These are phyloP conservation scores for Pituophis catenifer DNA, from an alignment of 2,113 vertebrate species.

Conservation along the genomic window DNA sequence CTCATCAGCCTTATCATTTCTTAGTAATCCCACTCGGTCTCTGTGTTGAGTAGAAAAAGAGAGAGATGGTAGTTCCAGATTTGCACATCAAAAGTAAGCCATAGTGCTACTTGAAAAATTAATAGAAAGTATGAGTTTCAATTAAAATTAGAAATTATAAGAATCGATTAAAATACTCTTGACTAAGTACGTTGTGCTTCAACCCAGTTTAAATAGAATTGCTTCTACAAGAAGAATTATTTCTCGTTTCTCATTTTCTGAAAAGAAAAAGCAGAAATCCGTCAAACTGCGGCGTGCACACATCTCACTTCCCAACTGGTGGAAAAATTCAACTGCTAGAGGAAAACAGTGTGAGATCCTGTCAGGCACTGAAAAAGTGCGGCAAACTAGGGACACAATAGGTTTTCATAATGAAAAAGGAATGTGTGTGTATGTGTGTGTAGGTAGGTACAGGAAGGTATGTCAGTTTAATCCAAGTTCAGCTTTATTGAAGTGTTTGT, in stretches of 20 bases:
- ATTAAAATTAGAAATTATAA: slow-evolving; percentile 22
- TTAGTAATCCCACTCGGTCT: no score
- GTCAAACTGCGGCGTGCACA: not conserved
- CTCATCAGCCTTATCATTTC: no score
- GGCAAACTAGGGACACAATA: slow-evolving; percentile 29
- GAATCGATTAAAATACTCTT: slow-evolving; percentile 55
- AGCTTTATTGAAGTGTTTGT: not conserved
- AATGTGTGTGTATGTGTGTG: not conserved
- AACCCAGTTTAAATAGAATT: not conserved
- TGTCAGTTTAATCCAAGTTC: not conserved
- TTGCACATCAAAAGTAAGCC: slow-evolving; percentile 63
- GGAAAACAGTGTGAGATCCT: slow-evolving; percentile 15
- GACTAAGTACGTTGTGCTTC: not conserved
- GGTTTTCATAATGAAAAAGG: slow-evolving; percentile 21
- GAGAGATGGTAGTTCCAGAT: slow-evolving; percentile 22
- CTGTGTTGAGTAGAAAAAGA: no score
- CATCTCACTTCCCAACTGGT: not conserved
- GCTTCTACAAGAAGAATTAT: slow-evolving; percentile 3
- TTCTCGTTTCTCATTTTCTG: not conserved
- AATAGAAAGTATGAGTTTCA: slow-evolving; percentile 55
- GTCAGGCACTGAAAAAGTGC: not conserved
- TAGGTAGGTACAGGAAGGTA: not conserved
- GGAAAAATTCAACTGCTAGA: not conserved
- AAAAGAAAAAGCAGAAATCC: slow-evolving; percentile 10
- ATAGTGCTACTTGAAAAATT: slow-evolving; percentile 38